Base-by-base conservation (phyloP, 30 jellyfish, hydroid and myxozoan species). In the Nemopilema nomurai region DNA sequence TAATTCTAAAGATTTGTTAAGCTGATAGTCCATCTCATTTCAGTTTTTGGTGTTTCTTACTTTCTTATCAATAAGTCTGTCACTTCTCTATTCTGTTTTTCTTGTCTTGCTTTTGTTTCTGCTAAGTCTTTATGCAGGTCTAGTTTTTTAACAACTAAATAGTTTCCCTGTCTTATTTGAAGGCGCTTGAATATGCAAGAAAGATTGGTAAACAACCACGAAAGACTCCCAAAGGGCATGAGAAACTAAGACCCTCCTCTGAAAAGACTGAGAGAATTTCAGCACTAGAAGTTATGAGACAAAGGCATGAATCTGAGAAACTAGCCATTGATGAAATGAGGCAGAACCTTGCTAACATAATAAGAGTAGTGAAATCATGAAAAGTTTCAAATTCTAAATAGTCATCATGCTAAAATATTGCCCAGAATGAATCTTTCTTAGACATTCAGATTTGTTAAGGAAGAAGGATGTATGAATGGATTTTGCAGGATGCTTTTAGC, bases 271-370 rank as follows among this genome's bases (percentile, higher is more conserved):
- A 53, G 23, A 80, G 65, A 33, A 62, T 51, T 0, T 52, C 81
- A 28, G 92, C 86, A 1, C 20, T 83, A n/a, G 92, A 71, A 49
- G 72, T 83, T 4, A 83, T 83, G 92, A 83, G 72, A 27, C 86
- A 83, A 26, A 57, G 92, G 51, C 92, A 83, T 64, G 92, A 83
- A 83, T 74, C 86, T 51, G 92, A 83, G 86, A 74, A 51, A 50
- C 51, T 70, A 63, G 85, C 85, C 16, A 74, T 83, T 17, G 92
- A 83, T 1, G 67, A 83, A 83, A 73, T 83, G 92, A 71, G 92
- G 49, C 83, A 72, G 64, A 63, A 50, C 69, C 76, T 83, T 20
- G 85, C 92, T 0, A 49, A 71, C 23, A 83, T 83, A 24, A 83
- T 83, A 28, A 83, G 62, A 67, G 86, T 71, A 29, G 92, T 71